These are phyloP conservation scores for Zoanthus sansibaricus DNA, from an alignment of 92 coral and sea anemone genomes.

Conservation along the genomic window DNA sequence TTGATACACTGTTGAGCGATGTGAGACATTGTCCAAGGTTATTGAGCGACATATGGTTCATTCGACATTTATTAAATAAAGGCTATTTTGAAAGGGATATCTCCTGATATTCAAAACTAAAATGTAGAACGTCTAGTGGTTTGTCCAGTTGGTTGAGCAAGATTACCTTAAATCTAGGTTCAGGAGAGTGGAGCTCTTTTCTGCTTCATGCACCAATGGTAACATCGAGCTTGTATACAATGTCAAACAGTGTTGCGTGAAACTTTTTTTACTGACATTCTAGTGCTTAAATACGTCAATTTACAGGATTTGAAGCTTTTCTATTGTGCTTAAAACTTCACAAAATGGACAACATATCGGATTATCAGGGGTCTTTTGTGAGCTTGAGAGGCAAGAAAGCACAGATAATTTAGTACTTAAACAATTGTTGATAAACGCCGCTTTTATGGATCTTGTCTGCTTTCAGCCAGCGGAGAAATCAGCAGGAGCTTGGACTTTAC, in stretches of 20 bases:
- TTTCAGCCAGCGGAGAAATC: not conserved
- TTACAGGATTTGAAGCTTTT: slow-evolving; percentile 17
- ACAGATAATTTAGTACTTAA: not conserved
- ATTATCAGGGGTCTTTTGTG: slow-evolving; percentile 17
- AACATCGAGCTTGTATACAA: not conserved
- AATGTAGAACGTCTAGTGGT: not conserved
- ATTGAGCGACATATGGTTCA: not conserved
- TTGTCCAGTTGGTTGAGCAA: not conserved
- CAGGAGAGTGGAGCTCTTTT: slow-evolving; percentile 11
- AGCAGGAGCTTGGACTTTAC: not conserved
- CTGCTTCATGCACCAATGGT: slow-evolving; percentile 13
- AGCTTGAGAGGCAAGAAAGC: not conserved
- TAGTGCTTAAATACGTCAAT: slow-evolving; percentile 7
- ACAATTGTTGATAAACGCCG: not conserved
- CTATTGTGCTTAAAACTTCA: slow-evolving; percentile 15
- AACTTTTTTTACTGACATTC: slow-evolving; percentile 24
- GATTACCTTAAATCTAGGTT: not conserved
- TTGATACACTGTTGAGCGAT: slow-evolving; percentile 3
- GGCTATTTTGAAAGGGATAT: slow-evolving; percentile 19
- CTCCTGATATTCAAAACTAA: not conserved
- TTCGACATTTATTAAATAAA: not conserved
- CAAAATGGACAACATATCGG: slow-evolving; percentile 7
- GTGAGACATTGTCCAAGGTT: slow-evolving; percentile 9
- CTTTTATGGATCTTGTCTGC: not conserved
- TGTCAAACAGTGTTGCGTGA: slow-evolving; percentile 6